A percentile compares a stretch with the other conserved stretches of the same genome.
Conservation (phyloP, 2,888 invertebrate genomes). For the Sepioteuthis lessoniana region DNA sequence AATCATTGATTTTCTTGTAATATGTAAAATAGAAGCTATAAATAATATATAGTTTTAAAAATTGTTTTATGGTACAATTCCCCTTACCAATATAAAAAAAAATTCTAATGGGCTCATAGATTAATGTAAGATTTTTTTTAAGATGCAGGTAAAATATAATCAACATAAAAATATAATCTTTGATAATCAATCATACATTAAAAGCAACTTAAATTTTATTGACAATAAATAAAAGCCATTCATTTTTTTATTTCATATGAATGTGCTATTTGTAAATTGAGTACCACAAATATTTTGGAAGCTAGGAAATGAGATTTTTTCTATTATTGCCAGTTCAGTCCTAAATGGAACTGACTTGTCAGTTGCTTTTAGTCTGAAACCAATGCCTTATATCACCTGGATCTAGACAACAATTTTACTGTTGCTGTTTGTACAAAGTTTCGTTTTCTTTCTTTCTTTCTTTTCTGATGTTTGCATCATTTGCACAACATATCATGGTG, state of each 20-base stretch:
- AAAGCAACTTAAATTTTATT: background rate
- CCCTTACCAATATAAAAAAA: background rate
- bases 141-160: background rate
- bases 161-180: background rate
- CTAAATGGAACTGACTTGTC: background rate
- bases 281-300: background rate
- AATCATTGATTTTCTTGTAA: background rate
- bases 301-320: background rate
- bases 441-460: background rate
- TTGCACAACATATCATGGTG: slow-evolving; percentile 42
- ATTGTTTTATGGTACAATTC: background rate
- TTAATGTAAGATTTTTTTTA: background rate
- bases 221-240: background rate
- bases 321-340: too few relatives aligned
- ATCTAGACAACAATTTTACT: background rate
- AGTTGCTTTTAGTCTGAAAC: background rate
- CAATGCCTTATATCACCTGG: background rate
- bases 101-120: background rate
- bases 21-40: background rate
- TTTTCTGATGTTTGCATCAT: slow-evolving; percentile 36
- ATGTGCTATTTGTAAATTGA: background rate
- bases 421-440: background rate
- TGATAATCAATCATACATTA: background rate
- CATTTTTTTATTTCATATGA: background rate
- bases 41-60: background rate